phyloP scores from a whole-genome alignment of 2,113 vertebrate genomes.

The Leptocoma aspasia region DNA sequence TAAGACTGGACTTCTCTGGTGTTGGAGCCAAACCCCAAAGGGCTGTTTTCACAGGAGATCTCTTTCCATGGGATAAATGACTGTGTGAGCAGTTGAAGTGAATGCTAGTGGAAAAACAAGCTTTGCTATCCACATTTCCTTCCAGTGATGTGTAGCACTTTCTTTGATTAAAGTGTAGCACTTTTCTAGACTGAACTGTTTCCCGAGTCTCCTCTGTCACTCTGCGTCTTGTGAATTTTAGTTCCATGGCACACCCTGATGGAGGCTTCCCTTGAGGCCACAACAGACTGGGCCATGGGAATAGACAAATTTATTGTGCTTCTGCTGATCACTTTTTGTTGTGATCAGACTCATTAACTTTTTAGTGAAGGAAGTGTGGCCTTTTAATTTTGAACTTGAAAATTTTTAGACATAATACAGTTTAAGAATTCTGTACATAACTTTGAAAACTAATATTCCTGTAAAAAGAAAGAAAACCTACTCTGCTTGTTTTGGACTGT shows the following conservation, averaged over 20 bases:
- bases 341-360: not conserved
- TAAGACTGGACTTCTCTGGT: not conserved
- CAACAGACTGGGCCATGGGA: not conserved
- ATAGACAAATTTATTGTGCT: not conserved
- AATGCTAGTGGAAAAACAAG: not conserved
- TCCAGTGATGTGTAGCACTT: conserved; percentile 49
- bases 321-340: not conserved
- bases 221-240: not conserved
- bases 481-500: not conserved
- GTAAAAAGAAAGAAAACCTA: not conserved
- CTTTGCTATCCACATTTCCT: not conserved
- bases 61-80: not conserved
- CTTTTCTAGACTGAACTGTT: conserved; percentile 49
- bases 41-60: not conserved
- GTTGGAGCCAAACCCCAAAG: not conserved
- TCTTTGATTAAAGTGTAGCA: conserved; percentile 55
- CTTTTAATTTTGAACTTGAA: not conserved
- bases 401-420: not conserved
- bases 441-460: not conserved
- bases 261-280: not conserved
- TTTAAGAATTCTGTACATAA: not conserved
- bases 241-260: not conserved
- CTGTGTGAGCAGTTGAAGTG: not conserved
- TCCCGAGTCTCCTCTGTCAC: conserved; percentile 45
- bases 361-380: not conserved